Conservation (phyloP, 2,797 vertebrate species). For the Lates japonicus region DNA sequence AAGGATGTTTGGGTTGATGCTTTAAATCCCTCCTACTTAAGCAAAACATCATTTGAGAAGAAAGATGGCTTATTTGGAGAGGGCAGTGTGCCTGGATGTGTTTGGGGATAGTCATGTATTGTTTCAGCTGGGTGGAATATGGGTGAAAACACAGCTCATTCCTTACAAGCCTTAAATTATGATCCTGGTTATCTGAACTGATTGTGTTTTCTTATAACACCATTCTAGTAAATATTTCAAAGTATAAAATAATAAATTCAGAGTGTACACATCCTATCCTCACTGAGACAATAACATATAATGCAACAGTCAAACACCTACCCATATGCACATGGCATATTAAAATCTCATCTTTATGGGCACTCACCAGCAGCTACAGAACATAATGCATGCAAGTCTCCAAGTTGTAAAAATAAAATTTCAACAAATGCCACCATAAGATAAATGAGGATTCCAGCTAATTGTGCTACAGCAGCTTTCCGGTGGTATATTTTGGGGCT, state of each 20-base stretch:
- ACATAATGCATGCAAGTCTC: neutral
- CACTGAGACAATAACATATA: neutral
- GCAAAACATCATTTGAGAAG: slow-evolving; percentile 62
- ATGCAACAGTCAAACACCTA: neutral
- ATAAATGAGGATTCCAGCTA: neutral
- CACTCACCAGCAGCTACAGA: too few species aligned
- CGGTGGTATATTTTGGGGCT: neutral
- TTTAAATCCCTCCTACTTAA: slow-evolving; percentile 55
- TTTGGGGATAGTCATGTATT: slow-evolving; percentile 67
- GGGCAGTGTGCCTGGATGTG: slow-evolving; percentile 37
- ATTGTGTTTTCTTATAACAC: slow-evolving; percentile 25
- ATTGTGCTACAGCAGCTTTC: neutral
- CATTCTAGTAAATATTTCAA: neutral
- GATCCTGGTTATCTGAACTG: slow-evolving; percentile 38
- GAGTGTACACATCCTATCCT: neutral
- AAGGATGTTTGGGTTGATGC: slow-evolving; percentile 66
- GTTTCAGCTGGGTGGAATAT: slow-evolving; percentile 80
- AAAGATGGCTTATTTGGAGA: slow-evolving; percentile 63
- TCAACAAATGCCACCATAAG: neutral
- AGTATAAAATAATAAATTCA: slow-evolving; percentile 9
- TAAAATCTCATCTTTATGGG: too few species aligned
- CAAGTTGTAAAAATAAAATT: neutral
- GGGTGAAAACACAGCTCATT: slow-evolving; percentile 64
- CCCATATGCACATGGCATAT: too few species aligned
- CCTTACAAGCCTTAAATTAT: slow-evolving; percentile 32